Percentiles rank a stretch among this genome's conserved stretches.
Evolutionary conservation across 2,113 vertebrate species (phyloP).

Genomic region (human (Homo sapiens)): GRCh38 chr20:25150001-25150500

Average conservation of each 20-base stretch:
- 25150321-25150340: slow-evolving; percentile 83
- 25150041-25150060: slow-evolving; percentile 66
- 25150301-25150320: slow-evolving; percentile 76
- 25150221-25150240: slow-evolving; percentile 84
- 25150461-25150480: slow-evolving; percentile 90
- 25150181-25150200: slow-evolving; percentile 82
- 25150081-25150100: slow-evolving; percentile 87
- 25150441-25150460: slow-evolving; percentile 84
- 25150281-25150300: slow-evolving; percentile 85
- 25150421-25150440: slow-evolving; percentile 85
- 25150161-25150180: slow-evolving; percentile 85
- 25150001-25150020: slow-evolving; percentile 79
- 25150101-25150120: slow-evolving; percentile 87
- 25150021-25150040: slow-evolving; percentile 79
- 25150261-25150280: slow-evolving; percentile 68
- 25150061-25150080: slow-evolving; percentile 81
- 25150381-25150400: slow-evolving; percentile 84
- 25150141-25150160: slow-evolving; percentile 84
- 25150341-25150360: slow-evolving; percentile 80
- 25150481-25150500: slow-evolving; percentile 90
- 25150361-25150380: slow-evolving; percentile 78
- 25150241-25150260: slow-evolving; percentile 81
- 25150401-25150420: slow-evolving; percentile 79
- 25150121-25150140: slow-evolving; percentile 87
- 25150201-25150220: slow-evolving; percentile 83